Evolutionary conservation across 2,113 vertebrate genomes (phyloP), one percentile per base, ranked within the genome.

Genomic region (Pachypanchax playfairii): DNA sequence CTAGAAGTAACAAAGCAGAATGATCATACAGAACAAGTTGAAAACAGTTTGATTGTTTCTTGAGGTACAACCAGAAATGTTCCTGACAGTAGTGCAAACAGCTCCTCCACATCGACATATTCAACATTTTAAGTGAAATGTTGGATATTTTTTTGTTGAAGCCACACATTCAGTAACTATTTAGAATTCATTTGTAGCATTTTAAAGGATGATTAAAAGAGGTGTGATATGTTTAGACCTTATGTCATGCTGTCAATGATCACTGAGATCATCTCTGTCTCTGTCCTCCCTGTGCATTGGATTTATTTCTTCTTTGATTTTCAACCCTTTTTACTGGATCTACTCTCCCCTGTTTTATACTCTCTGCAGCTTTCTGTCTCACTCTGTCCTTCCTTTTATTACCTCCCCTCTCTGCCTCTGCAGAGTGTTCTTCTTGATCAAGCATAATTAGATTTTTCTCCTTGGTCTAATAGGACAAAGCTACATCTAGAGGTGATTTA

Each of bases 381-480:
- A 71, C 81, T 56, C 77, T 64, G 74, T 83, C 85, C 85, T 84
- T 82, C 77, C 69, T 82, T 82, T 86, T 85, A 82, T 80, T 82
- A 75, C 77, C 73, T 70, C 65, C 49, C 60, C 73, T 72, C 74
- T 70, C 83, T 74, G 76, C 84, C 82, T 85, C 79, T 9, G 65
- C 86, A 73, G 67, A 87, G 83, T 87, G 85, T 89, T 89, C 79
- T 84, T 85, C 75, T 80, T 88, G 86, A 90, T 89, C 79, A 83
- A 90, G 77, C 80, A 73, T 91, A 92, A 91, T 90, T 86, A 89
- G 88, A 75, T 86, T 89, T 91, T 89, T 89, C 89, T 89, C 84
- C 88, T 90, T 90, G 89, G 80, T 87, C 74, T 88, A 87, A 85
- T 80, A 79, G 88, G 86, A 89, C 85, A 87, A 85, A 89, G 82